These are phyloP conservation scores for Dichetophora obliterata DNA, from an alignment of 2,888 invertebrate species.

Conservation along the genomic window DNA sequence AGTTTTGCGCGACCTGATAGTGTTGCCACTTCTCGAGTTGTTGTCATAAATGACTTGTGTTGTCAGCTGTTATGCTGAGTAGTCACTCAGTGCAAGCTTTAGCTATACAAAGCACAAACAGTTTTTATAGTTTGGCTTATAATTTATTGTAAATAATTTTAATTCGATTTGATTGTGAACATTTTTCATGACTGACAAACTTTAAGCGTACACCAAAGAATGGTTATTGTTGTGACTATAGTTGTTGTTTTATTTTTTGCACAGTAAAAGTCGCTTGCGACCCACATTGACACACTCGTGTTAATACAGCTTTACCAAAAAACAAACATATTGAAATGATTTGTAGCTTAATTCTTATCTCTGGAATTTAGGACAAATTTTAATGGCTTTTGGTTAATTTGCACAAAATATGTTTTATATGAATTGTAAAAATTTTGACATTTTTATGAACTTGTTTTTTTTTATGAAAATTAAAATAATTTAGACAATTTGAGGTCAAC, in stretches of 20 bases:
- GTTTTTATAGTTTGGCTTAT: background rate
- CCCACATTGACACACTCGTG: background rate
- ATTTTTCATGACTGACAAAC: constrained; percentile 5
- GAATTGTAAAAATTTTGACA: too few species aligned
- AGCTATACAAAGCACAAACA: background rate
- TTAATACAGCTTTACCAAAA: background rate
- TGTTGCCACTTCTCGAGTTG: background rate
- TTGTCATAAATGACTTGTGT: background rate
- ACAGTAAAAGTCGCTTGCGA: background rate
- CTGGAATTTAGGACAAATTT: constrained; percentile 25
- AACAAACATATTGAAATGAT: background rate
- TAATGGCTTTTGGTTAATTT: background rate
- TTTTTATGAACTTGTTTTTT: too few species aligned
- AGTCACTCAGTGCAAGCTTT: background rate
- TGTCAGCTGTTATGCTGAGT: background rate
- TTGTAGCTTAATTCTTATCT: constrained; percentile 5
- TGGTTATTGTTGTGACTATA: background rate
- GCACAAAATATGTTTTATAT: background rate
- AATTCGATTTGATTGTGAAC: background rate
- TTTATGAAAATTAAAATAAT: background rate
- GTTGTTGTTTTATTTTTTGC: background rate
- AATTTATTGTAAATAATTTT: background rate
- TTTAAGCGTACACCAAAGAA: background rate
- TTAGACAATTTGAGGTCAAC: too few species aligned
- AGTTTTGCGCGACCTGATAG: background rate